Evolutionary conservation across 2,113 vertebrate species (phyloP).

Genomic region (Rhipidura dahli): DNA sequence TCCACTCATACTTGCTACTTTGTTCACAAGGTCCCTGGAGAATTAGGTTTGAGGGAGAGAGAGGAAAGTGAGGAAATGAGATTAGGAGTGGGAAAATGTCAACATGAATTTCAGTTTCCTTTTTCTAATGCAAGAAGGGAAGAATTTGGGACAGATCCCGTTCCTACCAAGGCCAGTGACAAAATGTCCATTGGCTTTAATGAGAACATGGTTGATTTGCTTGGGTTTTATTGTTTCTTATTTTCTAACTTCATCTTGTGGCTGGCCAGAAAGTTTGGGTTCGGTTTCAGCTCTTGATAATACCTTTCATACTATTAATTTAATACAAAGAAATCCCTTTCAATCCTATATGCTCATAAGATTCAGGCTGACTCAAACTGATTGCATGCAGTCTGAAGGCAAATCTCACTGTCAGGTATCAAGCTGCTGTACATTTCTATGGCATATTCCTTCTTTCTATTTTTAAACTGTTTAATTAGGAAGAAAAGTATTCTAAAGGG

Average conservation of each 20-base stretch:
- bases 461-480: neutral
- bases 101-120: constrained; percentile 27
- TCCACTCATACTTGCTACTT: neutral
- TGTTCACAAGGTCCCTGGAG: constrained; percentile 3
- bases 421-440: neutral
- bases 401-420: neutral
- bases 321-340: neutral
- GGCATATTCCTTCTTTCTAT: neutral
- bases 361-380: neutral
- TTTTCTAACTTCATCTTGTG: neutral
- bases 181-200: constrained; percentile 12
- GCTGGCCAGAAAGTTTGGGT: neutral
- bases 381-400: neutral
- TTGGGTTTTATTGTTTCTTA: neutral
- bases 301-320: neutral
- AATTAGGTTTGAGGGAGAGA: neutral
- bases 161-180: neutral
- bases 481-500: neutral
- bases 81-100: constrained; percentile 32
- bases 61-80: constrained; percentile 58
- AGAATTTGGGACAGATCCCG: constrained; percentile 25
- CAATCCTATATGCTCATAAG: neutral
- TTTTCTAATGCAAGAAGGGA: neutral
- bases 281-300: neutral
- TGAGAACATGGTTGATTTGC: neutral